Evolutionary conservation across 92 coral and sea anemone genomes (phyloP).

Genomic region (Epizoanthus fatuus): DNA sequence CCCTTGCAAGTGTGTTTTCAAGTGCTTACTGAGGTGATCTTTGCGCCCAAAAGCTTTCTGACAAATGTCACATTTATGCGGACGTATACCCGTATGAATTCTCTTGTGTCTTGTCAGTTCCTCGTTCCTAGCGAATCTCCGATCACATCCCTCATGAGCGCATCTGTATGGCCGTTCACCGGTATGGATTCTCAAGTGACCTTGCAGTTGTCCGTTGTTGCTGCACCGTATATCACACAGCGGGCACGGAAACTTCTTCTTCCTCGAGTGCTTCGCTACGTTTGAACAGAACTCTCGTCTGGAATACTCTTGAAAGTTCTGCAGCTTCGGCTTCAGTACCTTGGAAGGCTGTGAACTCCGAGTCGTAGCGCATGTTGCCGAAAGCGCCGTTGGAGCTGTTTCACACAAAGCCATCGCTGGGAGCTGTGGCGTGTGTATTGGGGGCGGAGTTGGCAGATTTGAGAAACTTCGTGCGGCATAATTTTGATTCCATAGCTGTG

Average conservation of each 20-base stretch:
- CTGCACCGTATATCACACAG: conserved; percentile 93
- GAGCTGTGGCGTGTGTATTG: conserved; percentile 59
- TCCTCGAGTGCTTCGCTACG: conserved; percentile 65
- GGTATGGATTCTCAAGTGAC: conserved; percentile 92
- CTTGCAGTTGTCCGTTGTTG: conserved; percentile 95
- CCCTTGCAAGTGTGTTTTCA: conserved; percentile 91
- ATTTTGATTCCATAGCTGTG: conserved; percentile 84
- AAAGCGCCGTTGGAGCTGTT: conserved; percentile 41
- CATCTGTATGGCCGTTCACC: conserved; percentile 93
- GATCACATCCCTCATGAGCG: conserved; percentile 83
- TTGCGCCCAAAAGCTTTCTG: conserved; percentile 95
- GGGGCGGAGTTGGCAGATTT: conserved; percentile 81
- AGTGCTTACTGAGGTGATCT: conserved; percentile 92
- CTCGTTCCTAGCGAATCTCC: conserved; percentile 96
- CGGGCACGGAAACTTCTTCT: conserved; percentile 95
- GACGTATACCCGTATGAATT: conserved; percentile 93
- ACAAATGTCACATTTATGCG: conserved; percentile 92
- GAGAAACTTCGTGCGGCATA: conserved; percentile 56
- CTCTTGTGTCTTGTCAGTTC: conserved; percentile 93
- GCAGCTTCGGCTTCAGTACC: conserved; percentile 46
- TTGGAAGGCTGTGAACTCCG: neutral
- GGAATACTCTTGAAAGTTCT: conserved; percentile 44
- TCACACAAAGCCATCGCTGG: conserved; percentile 64
- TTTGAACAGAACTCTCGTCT: conserved; percentile 51
- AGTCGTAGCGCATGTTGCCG: conserved; percentile 46